A percentile compares a stretch with the other conserved stretches of the same genome.
These are phyloP conservation scores for Mya arenaria DNA, from an alignment of 1,140 invertebrate species.

Conservation along the genomic window DNA sequence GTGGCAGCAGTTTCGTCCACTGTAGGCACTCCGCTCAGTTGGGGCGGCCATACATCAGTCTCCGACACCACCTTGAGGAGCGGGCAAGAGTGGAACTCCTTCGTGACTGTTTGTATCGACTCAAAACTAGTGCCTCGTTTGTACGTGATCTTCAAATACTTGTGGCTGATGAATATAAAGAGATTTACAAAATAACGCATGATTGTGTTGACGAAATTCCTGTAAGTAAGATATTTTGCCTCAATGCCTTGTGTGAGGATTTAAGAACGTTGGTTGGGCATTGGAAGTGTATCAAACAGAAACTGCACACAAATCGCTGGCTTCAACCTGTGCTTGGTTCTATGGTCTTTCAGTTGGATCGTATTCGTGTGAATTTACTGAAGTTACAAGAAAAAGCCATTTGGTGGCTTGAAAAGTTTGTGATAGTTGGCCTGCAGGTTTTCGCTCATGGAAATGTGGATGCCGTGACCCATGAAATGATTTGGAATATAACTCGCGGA, in stretches of 20 bases:
- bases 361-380: constrained; percentile 65
- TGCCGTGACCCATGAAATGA: constrained; percentile 72
- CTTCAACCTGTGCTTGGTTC: constrained; percentile 69
- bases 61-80: constrained; percentile 72
- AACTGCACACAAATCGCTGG: constrained; percentile 75
- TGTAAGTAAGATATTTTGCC: constrained; percentile 76
- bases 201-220: constrained; percentile 67
- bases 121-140: constrained; percentile 69
- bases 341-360: constrained; percentile 71
- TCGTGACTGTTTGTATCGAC: constrained; percentile 72
- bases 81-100: constrained; percentile 74
- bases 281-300: constrained; percentile 79
- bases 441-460: constrained; percentile 78
- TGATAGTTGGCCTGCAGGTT: constrained; percentile 77
- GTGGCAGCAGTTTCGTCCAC: constrained; percentile 74
- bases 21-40: constrained; percentile 69
- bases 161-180: constrained; percentile 72
- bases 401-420: constrained; percentile 78
- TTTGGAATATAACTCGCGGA: constrained; percentile 79
- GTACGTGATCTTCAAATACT: constrained; percentile 75
- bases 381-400: constrained; percentile 71
- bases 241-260: constrained; percentile 79
- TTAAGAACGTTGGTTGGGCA: constrained; percentile 76
- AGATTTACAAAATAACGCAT: constrained; percentile 74
- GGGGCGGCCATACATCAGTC: constrained; percentile 70